Evolutionary conservation across 92 coral and sea anemone species (phyloP).

Genomic region (Blastomussa wellsi): DNA sequence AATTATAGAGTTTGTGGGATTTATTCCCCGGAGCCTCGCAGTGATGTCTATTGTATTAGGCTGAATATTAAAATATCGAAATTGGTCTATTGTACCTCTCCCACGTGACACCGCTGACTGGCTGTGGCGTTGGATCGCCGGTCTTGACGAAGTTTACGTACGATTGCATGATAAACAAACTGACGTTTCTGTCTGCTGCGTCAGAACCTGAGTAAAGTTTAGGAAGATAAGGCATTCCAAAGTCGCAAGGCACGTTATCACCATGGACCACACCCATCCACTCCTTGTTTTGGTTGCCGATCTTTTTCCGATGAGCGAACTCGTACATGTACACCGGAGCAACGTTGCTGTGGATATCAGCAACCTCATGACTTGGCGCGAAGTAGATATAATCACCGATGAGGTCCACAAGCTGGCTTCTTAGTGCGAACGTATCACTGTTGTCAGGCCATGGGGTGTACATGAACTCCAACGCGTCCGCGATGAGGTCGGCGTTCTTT

Average conservation of each 20-base stretch:
- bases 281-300: neutral
- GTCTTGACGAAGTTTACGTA: conserved; percentile 48
- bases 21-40: too few relatives aligned
- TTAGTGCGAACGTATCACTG: conserved; percentile 20
- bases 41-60: too few relatives aligned
- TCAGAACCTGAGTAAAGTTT: neutral
- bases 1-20: too few relatives aligned
- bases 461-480: conserved; percentile 50
- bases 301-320: conserved; percentile 30
- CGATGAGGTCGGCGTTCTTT: conserved; percentile 19
- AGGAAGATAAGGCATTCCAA: neutral
- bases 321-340: conserved; percentile 48
- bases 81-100: conserved; percentile 45
- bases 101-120: conserved; percentile 57
- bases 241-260: conserved; percentile 2
- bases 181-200: conserved; percentile 37
- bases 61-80: too few relatives aligned
- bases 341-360: conserved; percentile 26
- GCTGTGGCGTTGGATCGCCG: conserved; percentile 47
- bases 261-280: conserved; percentile 16
- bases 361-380: conserved; percentile 49
- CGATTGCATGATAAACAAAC: conserved; percentile 24
- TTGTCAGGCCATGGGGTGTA: conserved; percentile 47
- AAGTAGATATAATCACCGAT: conserved; percentile 40
- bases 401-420: conserved; percentile 28